Conservation (phyloP, 2,113 vertebrate genomes). For the Lagenorhynchus albirostris region DNA sequence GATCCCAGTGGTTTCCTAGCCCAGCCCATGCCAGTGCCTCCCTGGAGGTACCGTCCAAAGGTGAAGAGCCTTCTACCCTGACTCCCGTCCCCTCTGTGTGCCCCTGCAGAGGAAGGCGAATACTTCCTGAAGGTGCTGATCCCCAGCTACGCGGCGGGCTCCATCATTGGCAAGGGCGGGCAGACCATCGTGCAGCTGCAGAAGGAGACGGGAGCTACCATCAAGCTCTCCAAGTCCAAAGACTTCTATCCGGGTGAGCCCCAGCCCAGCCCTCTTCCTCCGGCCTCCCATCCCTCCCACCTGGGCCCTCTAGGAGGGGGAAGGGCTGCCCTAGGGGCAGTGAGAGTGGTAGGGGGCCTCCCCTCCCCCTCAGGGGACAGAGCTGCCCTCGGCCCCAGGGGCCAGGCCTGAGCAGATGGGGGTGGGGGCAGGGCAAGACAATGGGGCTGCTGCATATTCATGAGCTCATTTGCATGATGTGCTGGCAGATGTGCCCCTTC, state of each 20-base stretch:
- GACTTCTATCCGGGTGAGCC: slow-evolving; percentile 96
- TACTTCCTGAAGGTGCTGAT: slow-evolving; percentile 97
- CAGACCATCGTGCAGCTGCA: slow-evolving; percentile 96
- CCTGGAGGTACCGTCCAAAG: background rate
- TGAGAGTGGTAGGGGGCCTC: background rate
- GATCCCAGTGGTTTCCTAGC: background rate
- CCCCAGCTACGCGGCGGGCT: slow-evolving; percentile 95
- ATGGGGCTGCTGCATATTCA: slow-evolving; percentile 72
- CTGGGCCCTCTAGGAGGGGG: background rate
- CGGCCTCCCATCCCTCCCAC: background rate
- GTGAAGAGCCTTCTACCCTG: background rate
- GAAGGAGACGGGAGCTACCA: slow-evolving; percentile 95
- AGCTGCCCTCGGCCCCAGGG: slow-evolving; percentile 31
- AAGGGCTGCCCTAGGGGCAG: background rate
- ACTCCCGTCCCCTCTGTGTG: background rate
- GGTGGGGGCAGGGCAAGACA: slow-evolving; percentile 72
- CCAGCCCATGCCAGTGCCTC: background rate
- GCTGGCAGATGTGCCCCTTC: slow-evolving; percentile 67
- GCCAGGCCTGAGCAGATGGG: slow-evolving; percentile 71
- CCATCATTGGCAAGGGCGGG: slow-evolving; percentile 95
- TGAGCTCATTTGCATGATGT: slow-evolving; percentile 72
- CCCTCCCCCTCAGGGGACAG: slow-evolving; percentile 4
- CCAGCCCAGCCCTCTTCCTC: background rate
- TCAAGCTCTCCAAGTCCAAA: slow-evolving; percentile 98
- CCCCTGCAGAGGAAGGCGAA: slow-evolving; percentile 92